These are phyloP conservation scores for Lordiphosa andalusiaca DNA, from an alignment of 2,888 invertebrate species.

Conservation along the genomic window DNA sequence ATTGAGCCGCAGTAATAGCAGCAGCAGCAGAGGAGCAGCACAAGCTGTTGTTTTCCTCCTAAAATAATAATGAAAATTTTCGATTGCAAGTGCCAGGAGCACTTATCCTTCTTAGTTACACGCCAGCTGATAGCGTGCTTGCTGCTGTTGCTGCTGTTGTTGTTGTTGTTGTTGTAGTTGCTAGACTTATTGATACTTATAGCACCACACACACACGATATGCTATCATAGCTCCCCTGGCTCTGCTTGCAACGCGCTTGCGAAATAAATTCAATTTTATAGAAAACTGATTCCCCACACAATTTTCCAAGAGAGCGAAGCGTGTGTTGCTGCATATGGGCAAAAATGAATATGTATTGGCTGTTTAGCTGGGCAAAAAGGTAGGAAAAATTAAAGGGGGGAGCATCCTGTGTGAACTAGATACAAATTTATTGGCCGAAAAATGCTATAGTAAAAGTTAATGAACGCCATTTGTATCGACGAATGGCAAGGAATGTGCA, in stretches of 20 bases:
- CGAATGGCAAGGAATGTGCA: no score
- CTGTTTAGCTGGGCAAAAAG: conserved; percentile 51
- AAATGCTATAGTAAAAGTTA: conserved; percentile 72
- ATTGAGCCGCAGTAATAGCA: conserved; percentile 39
- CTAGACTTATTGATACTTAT: conserved; percentile 70
- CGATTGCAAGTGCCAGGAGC: conserved; percentile 45
- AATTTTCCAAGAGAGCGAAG: conserved; percentile 47
- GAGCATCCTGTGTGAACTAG: conserved; percentile 46
- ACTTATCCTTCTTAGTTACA: conserved; percentile 75
- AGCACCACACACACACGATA: conserved; percentile 51
- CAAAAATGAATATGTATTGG: conserved; percentile 72
- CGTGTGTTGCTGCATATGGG: conserved; percentile 56
- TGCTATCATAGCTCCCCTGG: conserved; percentile 48
- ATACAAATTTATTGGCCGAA: conserved; percentile 66
- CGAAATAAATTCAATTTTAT: conserved; percentile 73
- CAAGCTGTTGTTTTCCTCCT: background rate
- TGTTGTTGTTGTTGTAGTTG: conserved; percentile 6
- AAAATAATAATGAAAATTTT: conserved; percentile 69
- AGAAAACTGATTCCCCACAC: conserved; percentile 72
- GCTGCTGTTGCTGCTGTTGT: background rate
- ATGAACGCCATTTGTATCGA: conserved; percentile 70
- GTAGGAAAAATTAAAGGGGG: conserved; percentile 19
- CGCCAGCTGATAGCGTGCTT: conserved; percentile 46
- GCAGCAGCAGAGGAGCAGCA: background rate
- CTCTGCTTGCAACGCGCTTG: conserved; percentile 55